Conservation (phyloP, 2,113 vertebrate species). For the Procavia capensis region DNA sequence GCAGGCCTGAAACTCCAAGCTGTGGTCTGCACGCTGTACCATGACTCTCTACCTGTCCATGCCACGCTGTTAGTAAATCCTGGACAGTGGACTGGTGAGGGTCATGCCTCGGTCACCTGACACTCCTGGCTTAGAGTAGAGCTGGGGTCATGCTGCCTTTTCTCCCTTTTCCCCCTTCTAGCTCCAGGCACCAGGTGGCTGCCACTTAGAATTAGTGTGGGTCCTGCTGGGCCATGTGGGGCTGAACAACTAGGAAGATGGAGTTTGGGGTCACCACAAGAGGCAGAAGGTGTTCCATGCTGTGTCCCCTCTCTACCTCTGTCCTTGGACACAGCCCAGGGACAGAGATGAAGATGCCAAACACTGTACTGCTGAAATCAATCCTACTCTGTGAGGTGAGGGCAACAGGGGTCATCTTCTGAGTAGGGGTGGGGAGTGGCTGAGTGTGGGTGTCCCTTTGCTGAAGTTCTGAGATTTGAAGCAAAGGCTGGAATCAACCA, state of each 20-base stretch:
- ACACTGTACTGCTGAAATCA: accelerated
- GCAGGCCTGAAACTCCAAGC: not conserved
- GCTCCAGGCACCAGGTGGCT: not conserved
- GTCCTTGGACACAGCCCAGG: accelerated
- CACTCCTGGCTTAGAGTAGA: not conserved
- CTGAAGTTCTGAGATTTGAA: not conserved
- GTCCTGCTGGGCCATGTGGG: not conserved
- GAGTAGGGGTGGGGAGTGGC: too few relatives aligned
- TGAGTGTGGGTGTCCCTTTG: not conserved
- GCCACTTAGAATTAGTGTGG: not conserved
- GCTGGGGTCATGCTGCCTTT: too few relatives aligned
- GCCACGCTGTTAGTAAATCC: not conserved
- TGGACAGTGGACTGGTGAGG: not conserved
- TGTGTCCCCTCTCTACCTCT: not conserved
- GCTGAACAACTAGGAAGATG: not conserved
- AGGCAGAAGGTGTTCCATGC: not conserved
- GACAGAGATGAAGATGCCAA: not conserved
- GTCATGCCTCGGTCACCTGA: not conserved
- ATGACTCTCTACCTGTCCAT: too few relatives aligned
- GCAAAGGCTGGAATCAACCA: too few relatives aligned
- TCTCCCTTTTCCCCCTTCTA: not conserved
- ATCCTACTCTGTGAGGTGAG: not conserved
- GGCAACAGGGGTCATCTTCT: not conserved
- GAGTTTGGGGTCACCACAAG: not conserved
- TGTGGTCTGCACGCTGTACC: not conserved